phyloP scores from a whole-genome alignment of 1,140 invertebrate genomes.

The Papilio machaon region DNA sequence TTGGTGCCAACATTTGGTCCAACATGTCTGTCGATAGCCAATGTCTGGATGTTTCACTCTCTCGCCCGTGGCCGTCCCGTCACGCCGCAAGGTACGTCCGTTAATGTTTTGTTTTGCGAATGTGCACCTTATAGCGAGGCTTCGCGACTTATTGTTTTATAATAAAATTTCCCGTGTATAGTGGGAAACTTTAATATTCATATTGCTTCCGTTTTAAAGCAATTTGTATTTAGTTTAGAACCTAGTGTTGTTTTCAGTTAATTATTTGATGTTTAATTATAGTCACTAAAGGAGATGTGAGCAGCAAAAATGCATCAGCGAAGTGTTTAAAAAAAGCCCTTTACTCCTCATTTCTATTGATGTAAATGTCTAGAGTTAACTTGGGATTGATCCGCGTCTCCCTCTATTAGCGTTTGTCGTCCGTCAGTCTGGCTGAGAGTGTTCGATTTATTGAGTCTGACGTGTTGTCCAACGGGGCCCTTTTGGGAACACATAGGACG shows the following conservation, averaged over 20 bases:
- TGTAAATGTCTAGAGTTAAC: background rate
- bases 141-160: constrained; percentile 19
- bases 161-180: constrained; percentile 30
- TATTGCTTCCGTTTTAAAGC: constrained; percentile 28
- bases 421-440: constrained; percentile 8
- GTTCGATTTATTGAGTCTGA: constrained; percentile 30
- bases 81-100: constrained; percentile 63
- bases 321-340: background rate
- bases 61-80: constrained; percentile 58
- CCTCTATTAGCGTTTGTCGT: constrained; percentile 1
- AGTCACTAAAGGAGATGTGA: background rate
- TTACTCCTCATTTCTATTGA: background rate
- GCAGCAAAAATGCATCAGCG: background rate
- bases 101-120: constrained; percentile 46
- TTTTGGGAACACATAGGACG: constrained; percentile 12
- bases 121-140: constrained; percentile 49
- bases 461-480: background rate
- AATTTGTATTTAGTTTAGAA: constrained; percentile 23
- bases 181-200: constrained; percentile 27
- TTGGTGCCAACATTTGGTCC: constrained; percentile 44
- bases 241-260: background rate
- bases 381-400: background rate
- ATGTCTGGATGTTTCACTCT: constrained; percentile 61
- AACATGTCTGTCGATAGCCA: constrained; percentile 45
- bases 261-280: background rate